Percentiles rank a stretch among this genome's conserved stretches.
Evolutionary conservation across 2,113 vertebrate species (phyloP).

Genomic region (Rhombomys opimus): DNA sequence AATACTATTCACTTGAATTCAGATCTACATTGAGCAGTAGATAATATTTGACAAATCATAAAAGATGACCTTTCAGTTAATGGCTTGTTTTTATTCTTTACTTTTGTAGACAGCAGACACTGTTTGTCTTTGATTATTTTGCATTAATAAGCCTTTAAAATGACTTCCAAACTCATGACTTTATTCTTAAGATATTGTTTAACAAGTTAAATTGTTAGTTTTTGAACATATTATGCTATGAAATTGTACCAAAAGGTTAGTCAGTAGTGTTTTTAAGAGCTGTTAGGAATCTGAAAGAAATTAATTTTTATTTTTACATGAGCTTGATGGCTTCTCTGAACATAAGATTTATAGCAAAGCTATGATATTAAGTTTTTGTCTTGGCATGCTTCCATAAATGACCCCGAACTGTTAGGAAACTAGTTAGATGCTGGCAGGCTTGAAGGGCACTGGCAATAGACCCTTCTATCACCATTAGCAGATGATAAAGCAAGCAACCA

Average conservation of each 20-base stretch:
- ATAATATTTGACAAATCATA: conserved; percentile 7
- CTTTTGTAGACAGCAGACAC: not conserved
- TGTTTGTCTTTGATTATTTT: not conserved
- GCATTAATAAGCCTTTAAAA: conserved; percentile 34
- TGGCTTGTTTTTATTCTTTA: not conserved
- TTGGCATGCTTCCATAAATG: not conserved
- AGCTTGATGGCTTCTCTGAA: not conserved
- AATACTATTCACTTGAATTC: conserved; percentile 44
- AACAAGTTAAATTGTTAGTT: not conserved
- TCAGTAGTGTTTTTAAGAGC: not conserved
- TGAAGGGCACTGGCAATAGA: not conserved
- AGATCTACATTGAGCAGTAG: not conserved
- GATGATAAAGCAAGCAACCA: not conserved
- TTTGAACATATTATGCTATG: not conserved
- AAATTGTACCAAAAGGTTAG: not conserved
- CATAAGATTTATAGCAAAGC: not conserved
- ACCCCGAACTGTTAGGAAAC: not conserved
- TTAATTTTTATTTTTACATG: conserved; percentile 31
- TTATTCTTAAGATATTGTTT: conserved; percentile 27
- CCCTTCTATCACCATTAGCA: not conserved
- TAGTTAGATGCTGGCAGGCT: not conserved
- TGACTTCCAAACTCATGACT: not conserved
- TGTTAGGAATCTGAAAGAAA: not conserved
- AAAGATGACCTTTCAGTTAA: not conserved
- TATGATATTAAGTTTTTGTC: not conserved